Evolutionary conservation across 2,888 invertebrate genomes (phyloP), one percentile per base, ranked within the genome.

Genomic region (Criorhina ranunculi): DNA sequence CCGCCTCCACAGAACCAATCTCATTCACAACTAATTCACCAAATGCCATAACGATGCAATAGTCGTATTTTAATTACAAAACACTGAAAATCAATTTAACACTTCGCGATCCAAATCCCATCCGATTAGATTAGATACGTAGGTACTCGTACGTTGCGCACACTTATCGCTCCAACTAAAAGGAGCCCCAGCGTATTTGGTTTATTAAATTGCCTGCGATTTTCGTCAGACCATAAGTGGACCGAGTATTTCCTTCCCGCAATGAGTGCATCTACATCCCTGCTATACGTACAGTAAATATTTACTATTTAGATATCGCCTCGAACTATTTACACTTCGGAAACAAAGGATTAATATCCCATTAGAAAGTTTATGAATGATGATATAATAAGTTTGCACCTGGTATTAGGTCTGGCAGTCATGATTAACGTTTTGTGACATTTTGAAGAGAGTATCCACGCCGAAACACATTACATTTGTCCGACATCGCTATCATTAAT

Each of bases 21-120:
- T 19, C 8, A 40, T 51, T 57, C 15, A 5, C 29, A 33, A 35
- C 8, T 15, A 9, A 60, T 44, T 57, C 31, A 0, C n/a, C 33
- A 11, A 64, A 51, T 37, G 35, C 8, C 44, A 70, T 24, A 66
- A 24, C 33, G 33, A 6, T 72, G 49, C 67, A 72, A 77, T 83
- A 59, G 67, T 60, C 78, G 55, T 69, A 85, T 51, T 76, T 80
- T 80, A 80, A 85, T 85, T 76, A 80, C 75, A 64, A 80, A 76
- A 85, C 85, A 85, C 53, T 85, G 64, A 66, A 85, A 85, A 80
- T 64, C 85, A 85, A 85, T 85, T 85, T 80, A 76, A 85, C 75
- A 75, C 69, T 80, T 76, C 31, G 53, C 76, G 70, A 64, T 66
- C 60, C 17, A 64, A 80, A 78, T 55, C 75, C 79, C 42, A 19